Conservation (phyloP, 1,140 invertebrate genomes). For the Tyrophagus putrescentiae region DNA sequence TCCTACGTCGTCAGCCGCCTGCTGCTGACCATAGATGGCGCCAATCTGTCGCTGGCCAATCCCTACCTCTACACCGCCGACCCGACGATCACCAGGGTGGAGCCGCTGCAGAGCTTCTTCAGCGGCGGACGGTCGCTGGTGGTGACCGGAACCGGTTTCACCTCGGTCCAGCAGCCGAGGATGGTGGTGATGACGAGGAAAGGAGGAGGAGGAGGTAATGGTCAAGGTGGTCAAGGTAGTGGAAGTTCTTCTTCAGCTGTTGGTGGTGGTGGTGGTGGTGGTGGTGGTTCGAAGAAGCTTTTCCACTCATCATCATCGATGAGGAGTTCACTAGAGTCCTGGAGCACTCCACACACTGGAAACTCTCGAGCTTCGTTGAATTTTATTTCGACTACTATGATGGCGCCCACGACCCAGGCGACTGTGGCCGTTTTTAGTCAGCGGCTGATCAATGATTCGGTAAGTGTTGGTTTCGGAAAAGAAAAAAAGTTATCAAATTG, state of each 20-base stretch:
- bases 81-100: constrained; percentile 52
- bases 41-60: constrained; percentile 50
- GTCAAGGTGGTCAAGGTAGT: too few relatives aligned
- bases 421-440: constrained; percentile 37
- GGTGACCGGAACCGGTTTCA: constrained; percentile 75
- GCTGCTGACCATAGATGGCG: constrained; percentile 65
- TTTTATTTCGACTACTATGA: too few relatives aligned
- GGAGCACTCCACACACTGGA: too few relatives aligned
- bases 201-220: too few relatives aligned
- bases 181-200: constrained; percentile 53
- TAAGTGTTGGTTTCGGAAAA: neutral
- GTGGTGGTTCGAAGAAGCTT: too few relatives aligned
- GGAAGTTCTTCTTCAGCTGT: too few relatives aligned
- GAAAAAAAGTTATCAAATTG: too few relatives aligned
- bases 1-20: constrained; percentile 36
- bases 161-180: constrained; percentile 75
- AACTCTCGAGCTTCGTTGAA: too few relatives aligned
- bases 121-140: constrained; percentile 84
- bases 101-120: constrained; percentile 33
- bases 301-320: too few relatives aligned
- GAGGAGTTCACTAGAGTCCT: too few relatives aligned
- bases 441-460: constrained; percentile 31
- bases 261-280: too few relatives aligned
- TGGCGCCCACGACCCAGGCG: too few relatives aligned
- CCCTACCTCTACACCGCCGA: constrained; percentile 79